phyloP scores from a whole-genome alignment of 2,888 invertebrate genomes.

The Synanthedon formicaeformis region DNA sequence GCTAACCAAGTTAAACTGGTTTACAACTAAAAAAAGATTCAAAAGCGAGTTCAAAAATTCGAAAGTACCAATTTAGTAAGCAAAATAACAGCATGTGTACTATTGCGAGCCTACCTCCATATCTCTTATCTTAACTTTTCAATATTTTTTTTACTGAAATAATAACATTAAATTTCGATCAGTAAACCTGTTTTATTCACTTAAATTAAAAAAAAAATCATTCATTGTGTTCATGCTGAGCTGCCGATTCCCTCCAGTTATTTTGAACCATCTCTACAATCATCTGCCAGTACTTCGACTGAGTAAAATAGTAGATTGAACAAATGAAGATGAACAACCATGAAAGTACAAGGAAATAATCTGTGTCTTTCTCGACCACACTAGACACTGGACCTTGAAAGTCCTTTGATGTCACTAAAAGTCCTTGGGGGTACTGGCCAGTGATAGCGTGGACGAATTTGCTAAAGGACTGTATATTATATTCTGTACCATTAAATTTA shows the following conservation, averaged over 20 bases:
- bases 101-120: no score
- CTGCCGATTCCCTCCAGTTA: conserved; percentile 90
- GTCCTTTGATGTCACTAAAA: conserved; percentile 79
- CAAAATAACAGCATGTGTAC: no score
- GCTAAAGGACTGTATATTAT: conserved; percentile 82
- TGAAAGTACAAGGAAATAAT: conserved; percentile 84
- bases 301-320: conserved; percentile 79
- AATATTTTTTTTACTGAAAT: neutral
- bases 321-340: conserved; percentile 88
- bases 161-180: conserved; percentile 8
- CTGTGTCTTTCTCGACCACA: conserved; percentile 80
- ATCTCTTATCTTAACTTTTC: no score
- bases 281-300: conserved; percentile 81
- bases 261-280: conserved; percentile 86
- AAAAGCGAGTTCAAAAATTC: no score
- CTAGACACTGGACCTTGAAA: conserved; percentile 86
- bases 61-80: no score
- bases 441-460: conserved; percentile 84
- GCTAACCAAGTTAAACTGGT: no score
- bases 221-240: conserved; percentile 82
- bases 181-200: conserved; percentile 8
- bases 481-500: conserved; percentile 85
- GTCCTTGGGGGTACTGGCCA: conserved; percentile 73
- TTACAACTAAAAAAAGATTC: no score
- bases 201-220: conserved; percentile 23